Evolutionary conservation across 2,888 invertebrate species (phyloP), one percentile per base, ranked within the genome.

Genomic region (Agrotis ipsilon): DNA sequence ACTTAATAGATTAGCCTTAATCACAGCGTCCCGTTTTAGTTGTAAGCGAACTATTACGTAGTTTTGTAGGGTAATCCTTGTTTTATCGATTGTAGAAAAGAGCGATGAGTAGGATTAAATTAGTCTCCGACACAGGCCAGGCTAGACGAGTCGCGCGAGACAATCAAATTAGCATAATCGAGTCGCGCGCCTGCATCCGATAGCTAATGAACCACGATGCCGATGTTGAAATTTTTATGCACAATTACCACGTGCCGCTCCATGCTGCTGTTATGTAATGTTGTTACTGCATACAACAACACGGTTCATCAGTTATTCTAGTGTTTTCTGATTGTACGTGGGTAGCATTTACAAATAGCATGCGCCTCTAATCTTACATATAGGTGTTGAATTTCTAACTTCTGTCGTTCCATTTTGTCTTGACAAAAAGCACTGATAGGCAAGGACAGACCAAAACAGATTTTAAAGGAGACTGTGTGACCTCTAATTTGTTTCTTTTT

Each of bases 121-220:
- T 75, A 66, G 85, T 39, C 78, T 46, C 57, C 19, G 57, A 64
- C 68, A 71, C 64, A 61, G 68, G 70, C 68, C 69, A 62, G 75
- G 71, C 80, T 63, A 76, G 83, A 67, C 78, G 65, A n/a, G n/a
- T 57, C 68, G 24, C 60, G 61, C 68, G 67, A 79, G 78, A 85
- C 83, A 75, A 85, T 85, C 75, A 72, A 75, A 86, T 86, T 86
- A 80, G 80, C 86, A 82, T 86, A 82, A 83, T 82, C 65, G 75
- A 81, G 74, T 51, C 67, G 75, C 74, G 63, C 68, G 73, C 80
- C 75, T 75, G 76, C 77, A 78, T 71, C 72, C 71, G 81, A 82
- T 71, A 81, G 63, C 64, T 79, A 81, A 84, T 81, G 81, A 81
- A 59, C 64, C 73, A 67, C 72, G 75, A 67, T 79, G 62, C 72